Evolutionary conservation across 2,888 invertebrate species (phyloP).

Genomic region (Mythimna pallens): DNA sequence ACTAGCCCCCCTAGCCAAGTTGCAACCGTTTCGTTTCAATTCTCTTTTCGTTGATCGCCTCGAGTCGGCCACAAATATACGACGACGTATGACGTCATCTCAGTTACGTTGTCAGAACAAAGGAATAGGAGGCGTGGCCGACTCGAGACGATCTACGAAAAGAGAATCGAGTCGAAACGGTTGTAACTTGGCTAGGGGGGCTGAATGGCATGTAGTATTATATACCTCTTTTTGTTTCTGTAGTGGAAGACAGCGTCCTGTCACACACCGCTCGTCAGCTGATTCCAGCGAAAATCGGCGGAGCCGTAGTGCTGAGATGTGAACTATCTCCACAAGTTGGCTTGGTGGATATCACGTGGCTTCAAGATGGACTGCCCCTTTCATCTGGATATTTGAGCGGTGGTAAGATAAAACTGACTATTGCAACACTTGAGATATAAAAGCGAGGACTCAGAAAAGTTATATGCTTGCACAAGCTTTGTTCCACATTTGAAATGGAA

Average conservation of each 20-base stretch:
- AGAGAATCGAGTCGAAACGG: too few species aligned
- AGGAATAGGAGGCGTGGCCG: too few species aligned
- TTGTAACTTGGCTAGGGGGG: too few species aligned
- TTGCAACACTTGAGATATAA: not conserved
- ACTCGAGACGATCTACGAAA: too few species aligned
- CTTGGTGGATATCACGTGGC: conserved; percentile 82
- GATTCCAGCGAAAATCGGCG: conserved; percentile 83
- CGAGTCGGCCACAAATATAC: too few species aligned
- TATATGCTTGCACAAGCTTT: not conserved
- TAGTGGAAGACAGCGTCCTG: conserved; percentile 85
- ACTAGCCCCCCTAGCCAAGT: too few species aligned
- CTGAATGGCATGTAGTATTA: too few species aligned
- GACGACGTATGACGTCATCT: too few species aligned
- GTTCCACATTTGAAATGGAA: not conserved
- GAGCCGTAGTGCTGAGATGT: conserved; percentile 82
- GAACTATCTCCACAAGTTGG: conserved; percentile 85
- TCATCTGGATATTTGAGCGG: conserved; percentile 81
- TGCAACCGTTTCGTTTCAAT: too few species aligned
- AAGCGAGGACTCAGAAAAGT: not conserved
- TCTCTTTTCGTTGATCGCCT: too few species aligned
- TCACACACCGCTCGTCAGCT: conserved; percentile 82
- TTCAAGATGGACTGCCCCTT: conserved; percentile 85
- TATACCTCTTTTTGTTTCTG: conserved; percentile 17
- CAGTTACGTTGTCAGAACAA: too few species aligned
- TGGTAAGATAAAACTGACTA: conserved; percentile 70